A percentile compares a stretch with the other conserved stretches of the same genome.
Conservation (phyloP, 2,113 vertebrate species). For the Diadophis punctatus region DNA sequence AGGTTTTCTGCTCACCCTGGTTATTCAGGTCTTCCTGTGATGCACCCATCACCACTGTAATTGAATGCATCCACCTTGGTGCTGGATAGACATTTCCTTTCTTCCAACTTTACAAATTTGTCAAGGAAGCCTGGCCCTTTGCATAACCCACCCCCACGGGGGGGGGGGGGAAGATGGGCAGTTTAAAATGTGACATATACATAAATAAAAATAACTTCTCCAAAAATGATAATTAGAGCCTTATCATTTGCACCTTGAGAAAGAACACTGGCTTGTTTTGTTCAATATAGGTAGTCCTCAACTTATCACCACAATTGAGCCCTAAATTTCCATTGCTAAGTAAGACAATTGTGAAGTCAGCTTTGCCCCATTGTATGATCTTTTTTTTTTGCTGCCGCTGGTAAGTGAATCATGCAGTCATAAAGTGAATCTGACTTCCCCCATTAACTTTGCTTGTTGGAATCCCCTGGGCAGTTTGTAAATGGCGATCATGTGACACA, state of each 20-base stretch:
- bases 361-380: not conserved
- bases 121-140: not conserved
- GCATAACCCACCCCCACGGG: too few species aligned
- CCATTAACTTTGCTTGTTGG: not conserved
- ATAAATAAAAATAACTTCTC: too few species aligned
- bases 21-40: not conserved
- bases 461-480: not conserved
- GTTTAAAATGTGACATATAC: too few species aligned
- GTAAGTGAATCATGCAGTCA: not conserved
- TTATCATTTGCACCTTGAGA: not conserved
- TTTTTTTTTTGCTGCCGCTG: not conserved
- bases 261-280: not conserved
- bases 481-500: not conserved
- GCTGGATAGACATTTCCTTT: not conserved
- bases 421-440: not conserved
- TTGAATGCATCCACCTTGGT: not conserved
- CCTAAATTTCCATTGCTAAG: too few species aligned
- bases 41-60: not conserved
- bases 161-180: too few species aligned
- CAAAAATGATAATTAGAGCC: not conserved
- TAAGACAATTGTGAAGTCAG: not conserved
- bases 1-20: not conserved
- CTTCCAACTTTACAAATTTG: not conserved
- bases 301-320: too few species aligned
- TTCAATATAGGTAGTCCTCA: not conserved